Evolutionary conservation across 2,888 invertebrate species (phyloP), one percentile per base, ranked within the genome.

Genomic region (Phanerotoma sp.): DNA sequence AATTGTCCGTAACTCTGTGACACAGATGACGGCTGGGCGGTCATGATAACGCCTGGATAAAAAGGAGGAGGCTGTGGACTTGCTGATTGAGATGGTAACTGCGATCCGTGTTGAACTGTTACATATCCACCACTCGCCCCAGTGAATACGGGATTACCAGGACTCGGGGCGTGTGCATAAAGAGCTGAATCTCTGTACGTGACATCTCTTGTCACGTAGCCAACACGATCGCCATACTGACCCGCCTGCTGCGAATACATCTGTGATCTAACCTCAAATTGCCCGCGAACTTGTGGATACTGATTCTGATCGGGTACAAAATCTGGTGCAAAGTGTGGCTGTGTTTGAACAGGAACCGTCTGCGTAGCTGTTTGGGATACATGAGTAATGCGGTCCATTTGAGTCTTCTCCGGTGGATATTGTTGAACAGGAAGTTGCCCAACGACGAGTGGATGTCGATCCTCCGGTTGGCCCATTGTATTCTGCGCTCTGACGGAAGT

Each of bases 191-290:
- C 75, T 5, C 74, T 66, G 51, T 69, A 73, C 9, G 66, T 63
- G n/a, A 72, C 62, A 11, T 77, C 75, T 42, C 75, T 66, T 3
- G 74, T 69, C 4, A 75, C 73, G 54, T 75, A 75, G 25, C 72
- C 70, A n/a, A 67, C 67, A 13, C 70, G 66, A 37, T 75, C 74
- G 3, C 66, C 60, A 60, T 70, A 72, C 22, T 71, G 72, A 37
- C 65, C 61, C 9, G 64, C 62, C 15, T 68, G 66, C n/a, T 58
- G 61, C 6, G 72, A 64, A 54, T 72, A 75, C 40, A 74, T 62
- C 42, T 72, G 74, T n/a, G 72, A 65, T 45, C 74, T 62, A 3
- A 69, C 69, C 18, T 73, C 74, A 54, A 71, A 73, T 49, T 72
- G 73, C 20, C 64, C 66, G 2, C 73, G 71, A 41, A 74, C 67